Evolutionary conservation across 92 coral and sea anemone species (phyloP), one percentile per base, ranked within the genome.

Genomic region (Umimayanthus kanabou): DNA sequence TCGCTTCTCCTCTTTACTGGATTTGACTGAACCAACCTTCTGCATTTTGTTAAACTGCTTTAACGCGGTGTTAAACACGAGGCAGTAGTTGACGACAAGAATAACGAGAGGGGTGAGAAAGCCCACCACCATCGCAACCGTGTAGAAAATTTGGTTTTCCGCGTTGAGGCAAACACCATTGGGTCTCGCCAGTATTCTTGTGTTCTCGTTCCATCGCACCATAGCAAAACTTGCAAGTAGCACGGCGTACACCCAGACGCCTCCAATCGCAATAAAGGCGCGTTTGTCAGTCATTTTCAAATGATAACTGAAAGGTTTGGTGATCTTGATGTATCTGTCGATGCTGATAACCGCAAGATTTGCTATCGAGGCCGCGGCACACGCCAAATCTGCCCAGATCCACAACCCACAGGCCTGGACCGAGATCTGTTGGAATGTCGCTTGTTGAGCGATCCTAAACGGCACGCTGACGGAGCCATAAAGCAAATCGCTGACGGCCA

Each of bases 301-400:
- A 40, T 94, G 94, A 90, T 97, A 97, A 74, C 69, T 77, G 81
- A 97, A 97, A n/a, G 99, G 99, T 42, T 92, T 93, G 87, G 98
- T 97, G 85, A 97, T 97, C 89, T 95, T 97, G 82, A 95, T 85
- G 85, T 95, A 93, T 55, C 99, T 93, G 85, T 97, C 99, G 8
- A 97, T 81, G 75, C 98, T 92, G 79, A 97, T 97, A 28, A 97
- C 95, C 0, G 99, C 98, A 73, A 97, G 90, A 50, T 94, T 97
- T 4, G 94, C 95, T 9, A 97, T 94, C 0, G 99, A 97, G 23
- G 99, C 98, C 5, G 99, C 98, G 23, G 95, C 98, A 45, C 98
- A 97, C 22, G 85, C 90, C 92, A 97, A 92, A 87, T 97, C 99
- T 10, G 90, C 88, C 99, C 99, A 97, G 74, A 92, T 93, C 98